Conservation (phyloP, 2,888 invertebrate genomes). For the Patella caerulea region DNA sequence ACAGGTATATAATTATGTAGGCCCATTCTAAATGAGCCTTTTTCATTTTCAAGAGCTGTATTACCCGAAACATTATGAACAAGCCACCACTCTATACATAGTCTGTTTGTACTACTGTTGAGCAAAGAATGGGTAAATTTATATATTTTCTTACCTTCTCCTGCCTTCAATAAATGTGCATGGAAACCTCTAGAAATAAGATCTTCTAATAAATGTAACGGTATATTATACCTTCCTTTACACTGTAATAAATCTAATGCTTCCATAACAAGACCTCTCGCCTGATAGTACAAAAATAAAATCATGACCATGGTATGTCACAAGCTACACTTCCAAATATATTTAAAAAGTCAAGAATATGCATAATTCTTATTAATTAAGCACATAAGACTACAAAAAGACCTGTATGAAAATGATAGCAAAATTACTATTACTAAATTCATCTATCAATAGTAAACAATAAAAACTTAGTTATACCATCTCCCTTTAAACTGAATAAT, state of each 20-base stretch:
- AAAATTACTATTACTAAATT: no score
- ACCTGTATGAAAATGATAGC: no score
- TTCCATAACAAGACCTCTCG: conserved; percentile 58
- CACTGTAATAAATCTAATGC: conserved; percentile 50
- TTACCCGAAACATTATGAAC: neutral
- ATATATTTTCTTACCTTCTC: conserved; percentile 44
- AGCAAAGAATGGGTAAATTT: no score
- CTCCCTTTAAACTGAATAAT: no score
- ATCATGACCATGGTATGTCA: neutral
- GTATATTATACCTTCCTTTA: conserved; percentile 44
- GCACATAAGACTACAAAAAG: no score
- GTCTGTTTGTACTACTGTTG: no score
- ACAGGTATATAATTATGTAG: no score
- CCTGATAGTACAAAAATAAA: conserved; percentile 38
- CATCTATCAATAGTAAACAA: no score
- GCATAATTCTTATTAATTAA: no score
- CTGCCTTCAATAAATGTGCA: conserved; percentile 56
- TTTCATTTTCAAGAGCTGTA: neutral
- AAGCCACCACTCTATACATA: neutral
- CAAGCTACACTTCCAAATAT: neutral
- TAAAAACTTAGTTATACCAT: no score
- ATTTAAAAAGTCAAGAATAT: no score
- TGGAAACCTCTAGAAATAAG: conserved; percentile 56
- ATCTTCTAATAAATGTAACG: conserved; percentile 38
- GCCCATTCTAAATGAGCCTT: no score